A percentile compares a stretch with the other conserved stretches of the same genome.
phyloP scores from a whole-genome alignment of 35 echinoderm and acorn worm genomes.

The Hemicentrotus pulcherrimus region DNA sequence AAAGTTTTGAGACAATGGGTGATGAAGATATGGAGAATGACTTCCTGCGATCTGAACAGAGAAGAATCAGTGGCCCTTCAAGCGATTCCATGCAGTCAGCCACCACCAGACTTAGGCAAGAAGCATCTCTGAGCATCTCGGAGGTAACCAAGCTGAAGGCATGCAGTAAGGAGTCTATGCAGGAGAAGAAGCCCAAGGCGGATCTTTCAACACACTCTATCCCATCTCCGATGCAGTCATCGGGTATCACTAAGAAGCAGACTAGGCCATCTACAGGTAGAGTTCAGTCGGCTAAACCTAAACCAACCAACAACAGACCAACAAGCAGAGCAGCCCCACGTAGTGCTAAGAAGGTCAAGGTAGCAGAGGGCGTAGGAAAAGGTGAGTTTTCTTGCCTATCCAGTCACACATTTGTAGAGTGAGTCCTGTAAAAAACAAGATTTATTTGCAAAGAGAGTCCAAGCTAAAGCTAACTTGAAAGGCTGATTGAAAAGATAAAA shows the following conservation, averaged over 20 bases:
- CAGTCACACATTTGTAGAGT: not conserved
- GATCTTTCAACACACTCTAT: not conserved
- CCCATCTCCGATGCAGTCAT: conserved; percentile 11
- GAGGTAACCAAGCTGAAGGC: not conserved
- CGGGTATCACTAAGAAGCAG: conserved; percentile 2
- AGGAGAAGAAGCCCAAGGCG: not conserved
- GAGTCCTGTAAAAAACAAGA: too few relatives aligned
- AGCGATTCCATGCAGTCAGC: not conserved
- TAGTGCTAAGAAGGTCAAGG: conserved; percentile 15
- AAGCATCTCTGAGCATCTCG: not conserved
- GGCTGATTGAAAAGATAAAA: too few relatives aligned
- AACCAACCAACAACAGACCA: not conserved
- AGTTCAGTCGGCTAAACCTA: conserved; percentile 24
- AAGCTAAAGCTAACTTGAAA: too few relatives aligned
- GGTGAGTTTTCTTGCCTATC: not conserved
- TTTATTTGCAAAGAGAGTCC: too few relatives aligned
- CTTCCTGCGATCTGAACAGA: not conserved
- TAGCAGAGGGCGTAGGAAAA: not conserved
- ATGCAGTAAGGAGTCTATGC: not conserved
- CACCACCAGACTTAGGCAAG: not conserved
- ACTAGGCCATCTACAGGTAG: not conserved
- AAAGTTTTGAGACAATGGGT: not conserved
- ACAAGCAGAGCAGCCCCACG: not conserved
- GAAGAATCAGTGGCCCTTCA: not conserved
- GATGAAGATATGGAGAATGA: conserved; percentile 34